Evolutionary conservation across 2,797 vertebrate species (phyloP), one percentile per base, ranked within the genome.

Genomic region (Poeciliopsis presidionis): DNA sequence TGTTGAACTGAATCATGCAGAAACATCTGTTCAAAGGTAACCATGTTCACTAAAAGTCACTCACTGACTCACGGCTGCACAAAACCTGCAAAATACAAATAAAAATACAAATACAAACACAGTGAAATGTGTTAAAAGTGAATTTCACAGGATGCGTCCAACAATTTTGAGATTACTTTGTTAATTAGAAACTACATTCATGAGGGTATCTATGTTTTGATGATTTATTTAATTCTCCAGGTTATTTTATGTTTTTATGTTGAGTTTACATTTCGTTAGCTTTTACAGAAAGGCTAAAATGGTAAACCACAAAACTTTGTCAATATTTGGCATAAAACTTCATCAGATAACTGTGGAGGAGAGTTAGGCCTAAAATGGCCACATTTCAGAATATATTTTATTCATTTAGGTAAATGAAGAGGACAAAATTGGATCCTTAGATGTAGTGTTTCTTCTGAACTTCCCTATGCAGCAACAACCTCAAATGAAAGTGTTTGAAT

Each of bases 11-110:
- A 65, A 73, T 53, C n/a, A 55, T 65, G 55, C 12, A 20, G 8
- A 53, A 43, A 30, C 14, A 13, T 13, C 51, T 72, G 77, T 73
- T 61, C 18, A 79, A 79, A 67, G 47, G 36, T 74, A 46, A 74
- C 20, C 4, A 0, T 22, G 36, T 8, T 53, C 9, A 12, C 46
- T 41, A 49, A 79, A 73, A 41, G 25, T 61, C 16, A 13, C 25
- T 67, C 30, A 72, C 20, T 30, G 22, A 39, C 25, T 45, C 43
- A 72, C 41, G 33, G 18, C 53, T n/a, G n/a, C 59, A 43, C 8
- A 20, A 4, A 59, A 28, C 13, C 63, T 55, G 14, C 30, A 22
- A 28, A 67, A 67, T 11, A n/a, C 6, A 28, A 65, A 53, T 6
- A n/a, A 22, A 28, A 67, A 67, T 11, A n/a, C 4, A 28, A 9